Evolutionary conservation across 1,140 invertebrate species (phyloP).

Genomic region (Drosophila neocordata): DNA sequence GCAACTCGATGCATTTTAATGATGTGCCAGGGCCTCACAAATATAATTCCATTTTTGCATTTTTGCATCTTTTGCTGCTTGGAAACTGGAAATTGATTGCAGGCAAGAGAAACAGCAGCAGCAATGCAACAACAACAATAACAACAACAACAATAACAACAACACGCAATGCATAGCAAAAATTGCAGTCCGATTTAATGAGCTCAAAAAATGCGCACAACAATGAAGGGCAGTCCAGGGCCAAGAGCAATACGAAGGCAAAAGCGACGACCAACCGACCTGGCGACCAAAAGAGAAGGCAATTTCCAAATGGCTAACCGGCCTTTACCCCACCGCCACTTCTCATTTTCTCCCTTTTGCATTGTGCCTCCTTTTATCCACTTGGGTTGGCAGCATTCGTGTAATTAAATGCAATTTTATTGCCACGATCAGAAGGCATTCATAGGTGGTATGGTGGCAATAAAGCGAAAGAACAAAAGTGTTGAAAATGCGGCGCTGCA

Average conservation of each 20-base stretch:
- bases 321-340: neutral
- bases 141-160: slow-evolving; percentile 25
- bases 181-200: slow-evolving; percentile 75
- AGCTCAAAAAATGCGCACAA: slow-evolving; percentile 75
- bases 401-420: slow-evolving; percentile 81
- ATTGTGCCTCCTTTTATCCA: slow-evolving; percentile 1
- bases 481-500: slow-evolving; percentile 68
- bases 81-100: slow-evolving; percentile 78
- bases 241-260: neutral
- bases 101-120: slow-evolving; percentile 32
- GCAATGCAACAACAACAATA: slow-evolving; percentile 14
- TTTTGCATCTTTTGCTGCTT: slow-evolving; percentile 71
- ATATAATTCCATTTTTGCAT: slow-evolving; percentile 75
- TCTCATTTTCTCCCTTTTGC: neutral
- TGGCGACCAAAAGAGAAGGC: slow-evolving; percentile 25
- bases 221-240: slow-evolving; percentile 61
- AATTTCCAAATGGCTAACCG: slow-evolving; percentile 48
- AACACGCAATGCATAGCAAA: slow-evolving; percentile 60
- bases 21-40: slow-evolving; percentile 64
- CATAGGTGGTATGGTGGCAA: slow-evolving; percentile 44
- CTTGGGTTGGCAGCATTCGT: slow-evolving; percentile 34
- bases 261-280: neutral
- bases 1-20: slow-evolving; percentile 74
- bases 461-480: slow-evolving; percentile 49
- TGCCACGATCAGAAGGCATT: slow-evolving; percentile 68